Conservation (phyloP, 1,140 invertebrate species). For the Drosophila tsacasi region DNA sequence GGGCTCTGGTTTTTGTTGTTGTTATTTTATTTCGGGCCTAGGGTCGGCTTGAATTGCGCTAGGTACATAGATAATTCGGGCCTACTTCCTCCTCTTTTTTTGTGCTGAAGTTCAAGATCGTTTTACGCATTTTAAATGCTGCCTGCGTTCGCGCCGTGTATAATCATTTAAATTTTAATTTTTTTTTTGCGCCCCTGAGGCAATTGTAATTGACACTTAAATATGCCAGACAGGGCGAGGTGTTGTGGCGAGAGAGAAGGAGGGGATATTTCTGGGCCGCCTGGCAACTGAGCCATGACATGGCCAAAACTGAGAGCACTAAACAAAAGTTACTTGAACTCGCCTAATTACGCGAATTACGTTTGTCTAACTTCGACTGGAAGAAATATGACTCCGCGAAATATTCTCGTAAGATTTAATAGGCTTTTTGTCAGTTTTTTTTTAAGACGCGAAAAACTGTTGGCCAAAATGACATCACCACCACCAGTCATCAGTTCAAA, state of each 20-base stretch:
- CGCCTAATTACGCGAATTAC: slow-evolving; percentile 69
- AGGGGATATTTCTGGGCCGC: slow-evolving; percentile 11
- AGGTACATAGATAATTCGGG: slow-evolving; percentile 28
- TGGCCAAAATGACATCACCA: slow-evolving; percentile 47
- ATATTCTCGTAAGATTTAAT: slow-evolving; percentile 51
- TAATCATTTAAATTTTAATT: slow-evolving; percentile 56
- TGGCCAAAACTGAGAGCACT: slow-evolving; percentile 46
- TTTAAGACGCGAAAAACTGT: slow-evolving; percentile 15
- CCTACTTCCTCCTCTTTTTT: slow-evolving; percentile 59
- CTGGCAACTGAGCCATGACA: slow-evolving; percentile 75
- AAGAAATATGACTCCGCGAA: slow-evolving; percentile 55
- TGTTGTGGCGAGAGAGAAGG: background rate
- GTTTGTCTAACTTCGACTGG: slow-evolving; percentile 25
- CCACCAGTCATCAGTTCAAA: slow-evolving; percentile 40
- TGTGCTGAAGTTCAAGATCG: slow-evolving; percentile 77
- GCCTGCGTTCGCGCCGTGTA: slow-evolving; percentile 46
- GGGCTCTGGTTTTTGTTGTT: background rate
- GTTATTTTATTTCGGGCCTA: background rate
- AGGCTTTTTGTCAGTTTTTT: slow-evolving; percentile 37
- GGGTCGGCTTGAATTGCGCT: slow-evolving; percentile 20
- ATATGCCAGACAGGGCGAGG: slow-evolving; percentile 56
- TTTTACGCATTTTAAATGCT: slow-evolving; percentile 71
- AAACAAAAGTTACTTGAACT: slow-evolving; percentile 71
- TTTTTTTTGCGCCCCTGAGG: slow-evolving; percentile 44
- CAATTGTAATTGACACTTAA: slow-evolving; percentile 69